phyloP scores from a whole-genome alignment of 2,113 vertebrate genomes.

The Sceloporus tristichus region DNA sequence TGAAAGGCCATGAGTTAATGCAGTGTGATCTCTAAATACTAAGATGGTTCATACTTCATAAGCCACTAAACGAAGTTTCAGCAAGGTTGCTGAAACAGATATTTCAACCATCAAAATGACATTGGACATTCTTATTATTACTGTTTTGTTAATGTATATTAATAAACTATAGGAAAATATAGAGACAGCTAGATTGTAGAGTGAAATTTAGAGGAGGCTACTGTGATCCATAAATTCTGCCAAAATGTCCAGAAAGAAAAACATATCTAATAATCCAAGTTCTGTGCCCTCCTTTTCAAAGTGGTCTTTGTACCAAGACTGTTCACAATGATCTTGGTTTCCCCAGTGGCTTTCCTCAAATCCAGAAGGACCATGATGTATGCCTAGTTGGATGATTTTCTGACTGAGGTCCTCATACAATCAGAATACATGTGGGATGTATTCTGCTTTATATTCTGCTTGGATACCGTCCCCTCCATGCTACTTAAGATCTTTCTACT shows the following conservation, averaged over 20 bases:
- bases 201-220: not conserved
- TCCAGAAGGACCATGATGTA: not conserved
- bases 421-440: not conserved
- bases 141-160: not conserved
- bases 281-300: not conserved
- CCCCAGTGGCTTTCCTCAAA: not conserved
- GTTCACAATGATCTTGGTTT: not conserved
- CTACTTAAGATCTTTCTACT: not conserved
- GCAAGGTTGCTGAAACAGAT: conserved; percentile 33
- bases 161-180: conserved; percentile 15
- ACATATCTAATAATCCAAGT: not conserved
- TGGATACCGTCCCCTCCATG: not conserved
- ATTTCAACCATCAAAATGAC: conserved; percentile 11
- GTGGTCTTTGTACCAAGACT: not conserved
- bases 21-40: conserved; percentile 17
- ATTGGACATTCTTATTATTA: conserved; percentile 1
- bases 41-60: conserved; percentile 33
- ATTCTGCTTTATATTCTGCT: not conserved
- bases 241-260: conserved; percentile 24
- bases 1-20: conserved; percentile 18
- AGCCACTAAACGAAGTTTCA: conserved; percentile 25
- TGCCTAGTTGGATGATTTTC: not conserved
- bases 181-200: conserved; percentile 21
- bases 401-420: not conserved
- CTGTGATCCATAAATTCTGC: conserved; percentile 11